Evolutionary conservation across 1,140 invertebrate species (phyloP).

Genomic region (Zophobas morio): DNA sequence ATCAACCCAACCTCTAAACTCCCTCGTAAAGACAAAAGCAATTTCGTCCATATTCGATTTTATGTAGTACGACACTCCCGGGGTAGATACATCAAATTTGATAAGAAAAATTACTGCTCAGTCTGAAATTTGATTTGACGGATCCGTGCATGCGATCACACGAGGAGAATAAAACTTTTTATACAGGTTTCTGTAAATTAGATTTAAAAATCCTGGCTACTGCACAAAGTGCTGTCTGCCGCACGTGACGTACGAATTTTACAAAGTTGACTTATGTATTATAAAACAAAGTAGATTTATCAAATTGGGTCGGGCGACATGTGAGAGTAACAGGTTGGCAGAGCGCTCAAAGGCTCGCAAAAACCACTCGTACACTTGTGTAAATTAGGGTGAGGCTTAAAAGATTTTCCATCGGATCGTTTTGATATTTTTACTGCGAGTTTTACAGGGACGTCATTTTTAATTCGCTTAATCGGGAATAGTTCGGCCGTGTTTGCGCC

Average conservation of each 20-base stretch:
- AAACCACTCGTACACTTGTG: conserved; percentile 1
- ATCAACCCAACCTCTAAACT: too few species aligned
- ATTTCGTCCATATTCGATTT: conserved; percentile 15
- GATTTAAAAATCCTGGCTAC: conserved; percentile 14
- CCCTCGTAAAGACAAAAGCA: not conserved
- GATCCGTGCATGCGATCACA: not conserved
- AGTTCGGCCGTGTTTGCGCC: not conserved
- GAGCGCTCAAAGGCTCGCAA: conserved; percentile 14
- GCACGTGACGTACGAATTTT: not conserved
- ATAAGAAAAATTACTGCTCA: conserved; percentile 15
- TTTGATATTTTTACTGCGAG: not conserved
- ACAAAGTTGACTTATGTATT: conserved; percentile 23
- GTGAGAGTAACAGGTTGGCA: conserved; percentile 31
- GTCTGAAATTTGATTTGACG: conserved; percentile 23
- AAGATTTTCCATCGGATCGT: conserved; percentile 18
- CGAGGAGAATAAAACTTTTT: conserved; percentile 8
- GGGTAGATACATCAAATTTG: conserved; percentile 5
- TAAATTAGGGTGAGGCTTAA: conserved; percentile 17
- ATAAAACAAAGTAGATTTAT: conserved; percentile 36
- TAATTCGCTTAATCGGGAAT: not conserved
- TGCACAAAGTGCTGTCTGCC: conserved; percentile 7
- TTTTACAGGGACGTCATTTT: not conserved
- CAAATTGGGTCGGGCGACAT: conserved; percentile 18
- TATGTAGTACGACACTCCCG: not conserved
- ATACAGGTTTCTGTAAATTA: not conserved